Base-by-base conservation (phyloP, 2,797 vertebrate genomes). In the Nothura maculosa region DNA sequence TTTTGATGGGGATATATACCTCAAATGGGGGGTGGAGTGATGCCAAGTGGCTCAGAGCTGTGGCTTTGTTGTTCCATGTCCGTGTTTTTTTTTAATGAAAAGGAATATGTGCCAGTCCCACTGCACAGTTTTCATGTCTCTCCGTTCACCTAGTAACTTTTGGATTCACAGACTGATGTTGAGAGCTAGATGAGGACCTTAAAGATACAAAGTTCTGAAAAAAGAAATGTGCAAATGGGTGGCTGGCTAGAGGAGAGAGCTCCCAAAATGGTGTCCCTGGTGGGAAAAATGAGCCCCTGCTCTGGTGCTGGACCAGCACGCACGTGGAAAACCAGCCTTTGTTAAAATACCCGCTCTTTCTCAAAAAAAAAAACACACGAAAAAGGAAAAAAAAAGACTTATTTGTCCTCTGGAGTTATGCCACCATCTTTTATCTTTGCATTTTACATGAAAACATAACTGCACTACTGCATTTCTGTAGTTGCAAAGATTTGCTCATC, bases 281-380 rank as follows among this genome's bases (percentile, higher is more conserved):
- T 17, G 12, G 20, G 21, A 43, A 27, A 85, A 79, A n/a, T n/a
- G 0, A 1, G 1, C 18, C 1, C 13, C 50, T 54, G 48, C n/a
- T 66, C 13, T 0, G 0, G 4, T 50, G 24, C 21, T 32, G 0
- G 16, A 25, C 7, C 52, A 38, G 32, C 1, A 5, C 0, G 0
- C 3, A 14, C 6, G 5, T 52, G 21, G 47, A 84, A 84, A 21
- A 52, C 5, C 15, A 40, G 36, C 17, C 9, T 79, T 81, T 0
- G 0, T 45, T 40, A 24, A 21, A 0, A 0, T 11, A 6, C 74
- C n/a, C 64, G 20, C 55, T 57, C 47, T 13, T 7, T 34, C 47
- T 22, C 7, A 24, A 24, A 48, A 24, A 50, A 25, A 50, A 50
- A 50, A 1, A 9, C 19, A 2, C 34, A 18, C 25, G 25, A 50